Base-by-base conservation (phyloP, 2,113 vertebrate genomes). In the Neopipo cinnamomea region DNA sequence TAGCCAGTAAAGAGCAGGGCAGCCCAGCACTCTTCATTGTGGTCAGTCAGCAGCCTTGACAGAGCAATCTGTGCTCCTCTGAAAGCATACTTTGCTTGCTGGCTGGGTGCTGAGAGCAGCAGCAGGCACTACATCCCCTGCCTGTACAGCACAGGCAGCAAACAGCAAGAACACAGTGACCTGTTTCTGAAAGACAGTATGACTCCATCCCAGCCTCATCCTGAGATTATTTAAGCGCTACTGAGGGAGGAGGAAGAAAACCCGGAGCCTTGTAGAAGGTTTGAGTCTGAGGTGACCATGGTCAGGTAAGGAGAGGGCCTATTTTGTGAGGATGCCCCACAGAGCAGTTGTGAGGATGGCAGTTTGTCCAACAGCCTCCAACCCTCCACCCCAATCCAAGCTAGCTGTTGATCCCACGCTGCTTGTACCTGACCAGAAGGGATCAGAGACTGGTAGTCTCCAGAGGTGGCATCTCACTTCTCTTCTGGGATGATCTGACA, bases 371-470 rank as follows among this genome's bases (percentile, higher is more conserved):
- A 47, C 23, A 31, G 25, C 8, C 17, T 73, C 39, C 8, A 24
- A 19, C 2, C 1, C 7, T 8, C 2, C 14, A 25, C 8, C 17
- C 13, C 4, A 2, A 28, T 35, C 31, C 49, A 55, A 31, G 33
- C 9, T 41, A 42, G 46, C 27, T 78, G 35, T n/a, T 74, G 55
- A 33, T 7, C 9, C 23, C 23, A 39, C 30, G 8, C 9, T 61
- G 6, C 33, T n/a, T 74, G 46, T 24, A 37, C 42, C 33, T 65
- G 9, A 24, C 7, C 46, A 62, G 62, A 46, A 72, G 27, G 49
- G 28, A 27, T 56, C 41, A 77, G 39, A 55, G 55, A 14, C 20
- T 59, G 13, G 23, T 33, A 9, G 41, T 56, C 25, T 73, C 8
- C 44, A 37, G 30, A 73, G 44, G 22, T 9, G 25, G 11, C 46